Base-by-base conservation (phyloP, 1,140 invertebrate species). In the Pseudoatta argentina region DNA sequence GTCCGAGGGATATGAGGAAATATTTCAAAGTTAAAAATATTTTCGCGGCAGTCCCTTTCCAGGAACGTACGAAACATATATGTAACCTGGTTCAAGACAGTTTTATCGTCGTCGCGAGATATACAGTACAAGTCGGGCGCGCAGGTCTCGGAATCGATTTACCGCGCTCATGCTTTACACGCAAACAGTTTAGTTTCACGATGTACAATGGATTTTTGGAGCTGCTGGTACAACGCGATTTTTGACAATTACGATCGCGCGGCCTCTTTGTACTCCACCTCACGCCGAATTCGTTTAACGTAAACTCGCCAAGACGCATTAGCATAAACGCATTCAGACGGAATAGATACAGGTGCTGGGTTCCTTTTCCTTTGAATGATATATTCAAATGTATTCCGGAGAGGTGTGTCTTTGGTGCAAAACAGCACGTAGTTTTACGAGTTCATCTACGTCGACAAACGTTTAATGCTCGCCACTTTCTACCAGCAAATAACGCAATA, bases 341-440 rank as follows among this genome's bases (percentile, higher is more conserved):
- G 8, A 73, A 83, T 75, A 53, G 63, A 76, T 57, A 71, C 30
- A 77, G 66, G 24, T 61, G 51, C 59, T 48, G 24, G n/a, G 24
- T 39, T 64, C 34, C 48, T 57, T 64, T 39, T 51, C 27, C 64
- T 77, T 73, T 83, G 87, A 92, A 90, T 88, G 89, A 86, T 76
- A 86, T 76, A 93, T 92, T 92, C 77, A 90, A 92, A 93, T 91
- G 86, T 92, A 89, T 92, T 91, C 86, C 16, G 51, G 55, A 24
- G 59, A 77, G 64, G 86, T 87, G 69, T 86, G 86, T 87, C 59
- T 79, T 73, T 76, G 24, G 76, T 55, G 64, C 53, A 73, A 66
- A 88, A 86, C 61, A 76, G 61, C 44, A 64, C 86, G 85, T 72
- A 67, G 64, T 89, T 92, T 90, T 88, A 92, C 86, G 88, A 91